These are phyloP conservation scores for Remorina albescens DNA, from an alignment of 2,797 vertebrate species.

Conservation along the genomic window DNA sequence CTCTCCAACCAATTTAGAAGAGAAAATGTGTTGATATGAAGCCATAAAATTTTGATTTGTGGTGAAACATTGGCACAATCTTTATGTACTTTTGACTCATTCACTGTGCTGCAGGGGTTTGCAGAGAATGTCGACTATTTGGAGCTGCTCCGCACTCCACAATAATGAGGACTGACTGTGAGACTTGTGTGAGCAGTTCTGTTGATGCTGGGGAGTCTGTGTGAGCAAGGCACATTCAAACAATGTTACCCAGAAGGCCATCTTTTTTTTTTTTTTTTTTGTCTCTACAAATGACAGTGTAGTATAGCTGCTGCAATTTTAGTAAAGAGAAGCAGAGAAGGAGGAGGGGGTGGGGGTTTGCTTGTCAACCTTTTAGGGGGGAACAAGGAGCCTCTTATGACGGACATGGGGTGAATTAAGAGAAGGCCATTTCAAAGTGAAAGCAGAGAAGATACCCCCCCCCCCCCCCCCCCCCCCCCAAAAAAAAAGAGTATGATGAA, in stretches of 20 bases:
- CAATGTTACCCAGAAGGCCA: constrained; percentile 69
- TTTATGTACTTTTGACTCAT: constrained; percentile 74
- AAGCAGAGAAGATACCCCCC: constrained; percentile 30
- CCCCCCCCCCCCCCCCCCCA: too few relatives aligned
- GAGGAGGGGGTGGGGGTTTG: not conserved
- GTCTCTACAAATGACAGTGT: constrained; percentile 63
- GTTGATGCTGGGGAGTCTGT: constrained; percentile 67
- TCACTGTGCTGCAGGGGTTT: constrained; percentile 66
- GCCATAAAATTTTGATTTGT: constrained; percentile 72
- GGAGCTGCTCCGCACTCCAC: constrained; percentile 59
- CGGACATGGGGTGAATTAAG: constrained; percentile 41
- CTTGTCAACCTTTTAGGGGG: constrained; percentile 55
- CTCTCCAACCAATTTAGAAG: constrained; percentile 55
- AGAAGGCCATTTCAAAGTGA: constrained; percentile 50
- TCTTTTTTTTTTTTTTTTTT: too few relatives aligned
- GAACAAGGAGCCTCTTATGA: constrained; percentile 48
- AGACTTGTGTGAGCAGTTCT: constrained; percentile 66
- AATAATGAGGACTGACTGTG: constrained; percentile 70
- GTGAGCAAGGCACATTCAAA: constrained; percentile 68
- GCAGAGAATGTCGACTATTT: constrained; percentile 64
- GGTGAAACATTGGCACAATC: constrained; percentile 65
- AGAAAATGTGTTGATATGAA: constrained; percentile 63
- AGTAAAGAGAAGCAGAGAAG: constrained; percentile 37
- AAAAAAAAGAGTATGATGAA: constrained; percentile 57
- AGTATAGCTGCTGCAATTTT: constrained; percentile 55